Evolutionary conservation across 2,113 vertebrate species (phyloP), one percentile per base, ranked within the genome.

Genomic region (Lagopus leucura): DNA sequence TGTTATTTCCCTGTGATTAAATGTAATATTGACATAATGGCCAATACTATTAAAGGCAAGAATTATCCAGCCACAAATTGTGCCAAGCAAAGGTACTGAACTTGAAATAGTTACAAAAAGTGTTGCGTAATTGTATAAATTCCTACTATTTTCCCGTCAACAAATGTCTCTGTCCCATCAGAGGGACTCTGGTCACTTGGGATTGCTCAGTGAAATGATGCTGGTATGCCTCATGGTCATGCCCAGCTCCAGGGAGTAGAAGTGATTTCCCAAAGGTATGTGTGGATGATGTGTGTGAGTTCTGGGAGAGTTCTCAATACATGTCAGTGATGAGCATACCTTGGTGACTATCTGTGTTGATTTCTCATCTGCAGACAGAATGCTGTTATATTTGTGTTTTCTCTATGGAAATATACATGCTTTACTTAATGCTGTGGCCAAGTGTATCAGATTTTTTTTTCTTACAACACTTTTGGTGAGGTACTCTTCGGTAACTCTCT

Each of bases 241-340:
- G 5, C 6, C 3, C 18, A 0, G 0, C 21, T 71, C 21, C 1
- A 2, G 27, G 22, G 16, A 52, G 55, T 5, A 11, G 11, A 57
- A 34, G 13, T 50, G 43, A 64, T 83, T 48, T 92, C 27, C 42
- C 48, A 71, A 71, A 43, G 3, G 71, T 18, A 67, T 19, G n/a
- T 67, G 5, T 40, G 38, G 73, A 8, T 0, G 8, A 50, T 21
- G 52, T 57, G 34, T 9, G 15, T 14, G 36, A 54, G 13, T n/a
- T 70, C 27, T 32, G 13, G 20, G 8, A 66, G 8, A 47, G 19
- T 81, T 63, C 18, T 84, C 52, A 48, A 34, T n/a, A 80, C 34
- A 13, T 14, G 17, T 22, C 27, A 3, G 6, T 61, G 38, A 72
- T 28, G 42, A 21, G 8, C 4, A 42, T 10, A 17, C 0, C 3